Percentiles rank a stretch among this genome's conserved stretches.
Conservation (phyloP, 2,888 invertebrate genomes). For the Willowsia nigromaculata region DNA sequence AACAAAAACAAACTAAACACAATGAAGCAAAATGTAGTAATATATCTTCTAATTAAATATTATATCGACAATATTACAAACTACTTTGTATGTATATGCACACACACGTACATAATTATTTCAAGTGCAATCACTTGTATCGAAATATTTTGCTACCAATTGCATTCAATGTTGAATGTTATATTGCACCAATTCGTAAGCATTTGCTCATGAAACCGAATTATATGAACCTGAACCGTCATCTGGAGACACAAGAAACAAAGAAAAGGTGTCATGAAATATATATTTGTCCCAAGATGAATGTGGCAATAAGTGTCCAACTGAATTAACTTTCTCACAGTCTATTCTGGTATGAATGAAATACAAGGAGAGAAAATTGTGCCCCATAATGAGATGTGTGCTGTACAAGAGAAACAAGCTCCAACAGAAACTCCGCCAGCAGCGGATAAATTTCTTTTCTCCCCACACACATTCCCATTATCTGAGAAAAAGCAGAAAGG, state of each 20-base stretch:
- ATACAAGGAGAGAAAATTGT: neutral
- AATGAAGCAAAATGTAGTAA: too few species aligned
- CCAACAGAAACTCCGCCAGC: constrained; percentile 7
- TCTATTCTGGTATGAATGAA: neutral
- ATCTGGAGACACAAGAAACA: constrained; percentile 9
- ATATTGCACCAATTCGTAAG: too few species aligned
- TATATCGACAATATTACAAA: too few species aligned
- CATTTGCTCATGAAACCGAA: too few species aligned
- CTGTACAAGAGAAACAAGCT: neutral
- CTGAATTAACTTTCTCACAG: constrained; percentile 73
- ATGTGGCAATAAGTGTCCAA: constrained; percentile 78
- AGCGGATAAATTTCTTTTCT: constrained; percentile 17
- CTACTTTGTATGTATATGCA: too few species aligned
- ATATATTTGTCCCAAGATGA: constrained; percentile 77
- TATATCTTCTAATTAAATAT: too few species aligned
- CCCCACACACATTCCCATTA: constrained; percentile 19
- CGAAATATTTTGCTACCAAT: too few species aligned
- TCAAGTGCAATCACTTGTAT: too few species aligned
- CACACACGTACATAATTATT: too few species aligned
- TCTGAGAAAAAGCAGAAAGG: neutral
- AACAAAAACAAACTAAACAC: too few species aligned
- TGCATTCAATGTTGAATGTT: too few species aligned
- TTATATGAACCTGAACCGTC: neutral
- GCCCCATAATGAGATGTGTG: neutral
- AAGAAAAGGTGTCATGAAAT: constrained; percentile 75